Base-by-base conservation (phyloP, 2,888 invertebrate genomes). In the Cryptocephalus moraei region DNA sequence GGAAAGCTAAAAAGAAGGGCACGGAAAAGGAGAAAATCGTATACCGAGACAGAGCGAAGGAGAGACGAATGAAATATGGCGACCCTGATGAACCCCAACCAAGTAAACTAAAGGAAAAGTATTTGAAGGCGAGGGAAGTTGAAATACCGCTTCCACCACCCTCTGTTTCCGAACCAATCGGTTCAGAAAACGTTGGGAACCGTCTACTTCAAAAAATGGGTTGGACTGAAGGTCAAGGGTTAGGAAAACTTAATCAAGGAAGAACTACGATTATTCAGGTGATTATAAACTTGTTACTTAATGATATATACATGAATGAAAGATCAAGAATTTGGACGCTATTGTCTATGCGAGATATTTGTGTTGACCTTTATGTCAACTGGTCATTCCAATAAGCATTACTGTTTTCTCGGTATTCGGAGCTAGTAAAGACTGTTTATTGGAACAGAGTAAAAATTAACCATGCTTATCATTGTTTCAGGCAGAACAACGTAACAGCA, bases 191-290 rank as follows among this genome's bases (percentile, higher is more conserved):
- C 60, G 90, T 96, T 49, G 99, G 97, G 8, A 96, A 89, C 65
- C 87, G 91, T 65, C 76, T 99, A 69, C 70, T 99, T 53, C 94
- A 97, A 70, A 94, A 93, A 72, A 99, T 99, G 99, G 99, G 99
- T 4, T 99, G 99, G 99, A 87, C 87, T 8, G 93, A 93, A 66
- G 99, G 99, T 0, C 85, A 91, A 74, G 99, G 99, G 0, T 74
- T 99, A 14, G 97, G 99, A 0, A 90, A 89, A 67, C 79, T 82
- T 45, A 92, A 92, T 65, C 96, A 97, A 71, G 96, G 93, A 10
- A 76, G 92, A 60, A 90, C 91, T 22, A 89, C 88, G 45, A 95
- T 95, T 42, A 91, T 96, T 53, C 90, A 93, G 76, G 90, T 88
- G 50, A 72, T 73, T 47, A 22, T 22, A 22, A 22, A n/a, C n/a